Evolutionary conservation across 2,888 invertebrate genomes (phyloP).

Genomic region (Synergus japonicus): DNA sequence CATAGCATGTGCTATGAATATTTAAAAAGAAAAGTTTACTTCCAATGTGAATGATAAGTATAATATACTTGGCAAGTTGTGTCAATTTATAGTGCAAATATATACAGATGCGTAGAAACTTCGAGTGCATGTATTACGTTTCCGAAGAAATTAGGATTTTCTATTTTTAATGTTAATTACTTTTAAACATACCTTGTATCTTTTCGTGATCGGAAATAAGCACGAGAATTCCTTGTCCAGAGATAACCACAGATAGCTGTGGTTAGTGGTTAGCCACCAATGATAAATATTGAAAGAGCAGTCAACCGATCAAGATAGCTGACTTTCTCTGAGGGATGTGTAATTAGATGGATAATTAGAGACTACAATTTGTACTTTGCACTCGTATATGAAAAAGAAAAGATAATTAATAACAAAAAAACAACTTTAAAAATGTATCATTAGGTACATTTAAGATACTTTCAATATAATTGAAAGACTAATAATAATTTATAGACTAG

Average conservation of each 20-base stretch:
- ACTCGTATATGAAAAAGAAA: background rate
- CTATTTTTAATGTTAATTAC: background rate
- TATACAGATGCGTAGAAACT: background rate
- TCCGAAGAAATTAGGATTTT: background rate
- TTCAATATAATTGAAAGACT: too few relatives aligned
- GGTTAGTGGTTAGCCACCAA: background rate
- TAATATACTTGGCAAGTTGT: background rate
- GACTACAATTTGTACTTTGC: background rate
- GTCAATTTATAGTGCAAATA: background rate
- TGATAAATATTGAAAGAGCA: background rate
- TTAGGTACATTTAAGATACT: background rate
- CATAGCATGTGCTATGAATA: background rate
- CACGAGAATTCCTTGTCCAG: background rate
- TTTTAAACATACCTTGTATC: constrained; percentile 4
- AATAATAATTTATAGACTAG: background rate
- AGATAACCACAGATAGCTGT: background rate
- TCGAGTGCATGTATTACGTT: constrained; percentile 16
- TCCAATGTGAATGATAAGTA: background rate
- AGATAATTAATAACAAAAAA: background rate
- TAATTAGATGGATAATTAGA: constrained; percentile 1
- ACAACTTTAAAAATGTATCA: background rate
- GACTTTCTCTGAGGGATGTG: background rate
- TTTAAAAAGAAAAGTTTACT: constrained; percentile 6
- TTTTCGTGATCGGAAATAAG: background rate
- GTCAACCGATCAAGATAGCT: background rate